phyloP scores from a whole-genome alignment of 2,888 invertebrate species.

The Polymixis lichenea region DNA sequence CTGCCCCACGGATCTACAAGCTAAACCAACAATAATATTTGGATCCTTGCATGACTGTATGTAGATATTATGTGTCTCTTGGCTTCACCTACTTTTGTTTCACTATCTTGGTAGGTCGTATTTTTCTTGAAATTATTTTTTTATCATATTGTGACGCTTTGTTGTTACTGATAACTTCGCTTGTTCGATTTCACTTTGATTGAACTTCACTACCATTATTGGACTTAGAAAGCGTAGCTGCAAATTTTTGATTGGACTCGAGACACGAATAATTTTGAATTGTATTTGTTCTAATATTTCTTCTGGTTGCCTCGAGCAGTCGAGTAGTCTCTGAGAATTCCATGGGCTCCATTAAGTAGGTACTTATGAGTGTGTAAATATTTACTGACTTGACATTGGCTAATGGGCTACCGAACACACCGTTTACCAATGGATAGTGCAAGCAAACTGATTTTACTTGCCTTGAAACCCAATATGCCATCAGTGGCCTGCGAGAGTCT shows the following conservation, averaged over 20 bases:
- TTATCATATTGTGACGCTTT: constrained; percentile 12
- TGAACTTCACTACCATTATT: constrained; percentile 2
- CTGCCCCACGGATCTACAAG: constrained; percentile 12
- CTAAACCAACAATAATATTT: constrained; percentile 28
- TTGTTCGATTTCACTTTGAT: constrained; percentile 14
- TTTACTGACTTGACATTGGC: constrained; percentile 25
- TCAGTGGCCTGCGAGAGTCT: background rate
- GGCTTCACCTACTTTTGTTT: constrained; percentile 33
- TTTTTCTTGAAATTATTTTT: background rate
- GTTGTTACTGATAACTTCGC: constrained; percentile 5
- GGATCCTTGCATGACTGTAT: constrained; percentile 2
- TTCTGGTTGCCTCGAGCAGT: background rate
- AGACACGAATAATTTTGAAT: background rate
- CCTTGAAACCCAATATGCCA: constrained; percentile 1
- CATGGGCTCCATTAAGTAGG: constrained; percentile 5
- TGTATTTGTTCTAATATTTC: constrained; percentile 13
- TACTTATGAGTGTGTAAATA: constrained; percentile 28
- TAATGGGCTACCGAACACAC: constrained; percentile 27
- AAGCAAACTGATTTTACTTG: constrained; percentile 9
- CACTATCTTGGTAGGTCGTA: constrained; percentile 29
- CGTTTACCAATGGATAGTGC: constrained; percentile 4
- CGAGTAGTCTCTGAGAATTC: constrained; percentile 1
- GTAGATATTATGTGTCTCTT: constrained; percentile 29
- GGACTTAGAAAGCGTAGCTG: constrained; percentile 7
- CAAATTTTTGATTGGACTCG: constrained; percentile 9